Conservation (phyloP, 2,888 invertebrate genomes). For the Lasioglossum figueresi region DNA sequence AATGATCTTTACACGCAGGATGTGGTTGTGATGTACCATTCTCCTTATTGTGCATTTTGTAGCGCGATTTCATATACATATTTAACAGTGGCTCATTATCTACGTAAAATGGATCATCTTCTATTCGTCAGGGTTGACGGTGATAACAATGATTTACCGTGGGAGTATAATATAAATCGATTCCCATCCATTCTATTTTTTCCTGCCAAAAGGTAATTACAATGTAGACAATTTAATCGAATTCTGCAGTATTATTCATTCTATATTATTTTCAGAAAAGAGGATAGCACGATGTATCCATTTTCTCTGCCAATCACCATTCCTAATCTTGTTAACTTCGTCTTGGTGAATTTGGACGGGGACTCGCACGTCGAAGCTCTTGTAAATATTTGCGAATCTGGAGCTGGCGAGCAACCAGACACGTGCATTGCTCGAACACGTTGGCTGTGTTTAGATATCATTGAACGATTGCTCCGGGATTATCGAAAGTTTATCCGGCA, state of each 20-base stretch:
- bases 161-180: slow-evolving; percentile 92
- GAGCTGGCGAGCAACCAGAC: slow-evolving; percentile 75
- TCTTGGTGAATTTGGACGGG: slow-evolving; percentile 88
- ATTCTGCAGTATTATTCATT: slow-evolving; percentile 6
- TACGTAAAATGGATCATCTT: slow-evolving; percentile 85
- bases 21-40: slow-evolving; percentile 91
- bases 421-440: slow-evolving; percentile 79
- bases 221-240: slow-evolving; percentile 15
- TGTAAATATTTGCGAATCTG: slow-evolving; percentile 78
- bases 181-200: slow-evolving; percentile 94
- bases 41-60: slow-evolving; percentile 92
- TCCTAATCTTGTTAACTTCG: slow-evolving; percentile 89
- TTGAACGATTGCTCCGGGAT: slow-evolving; percentile 75
- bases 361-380: slow-evolving; percentile 81
- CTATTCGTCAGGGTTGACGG: slow-evolving; percentile 91
- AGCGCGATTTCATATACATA: slow-evolving; percentile 89
- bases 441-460: slow-evolving; percentile 79
- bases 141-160: slow-evolving; percentile 93
- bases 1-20: slow-evolving; percentile 85
- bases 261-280: slow-evolving; percentile 85
- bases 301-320: slow-evolving; percentile 87
- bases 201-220: slow-evolving; percentile 87
- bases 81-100: slow-evolving; percentile 88
- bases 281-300: slow-evolving; percentile 90
- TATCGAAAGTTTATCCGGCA: slow-evolving; percentile 76